Evolutionary conservation across 1,140 invertebrate species (phyloP).

Genomic region (Idris sp.): DNA sequence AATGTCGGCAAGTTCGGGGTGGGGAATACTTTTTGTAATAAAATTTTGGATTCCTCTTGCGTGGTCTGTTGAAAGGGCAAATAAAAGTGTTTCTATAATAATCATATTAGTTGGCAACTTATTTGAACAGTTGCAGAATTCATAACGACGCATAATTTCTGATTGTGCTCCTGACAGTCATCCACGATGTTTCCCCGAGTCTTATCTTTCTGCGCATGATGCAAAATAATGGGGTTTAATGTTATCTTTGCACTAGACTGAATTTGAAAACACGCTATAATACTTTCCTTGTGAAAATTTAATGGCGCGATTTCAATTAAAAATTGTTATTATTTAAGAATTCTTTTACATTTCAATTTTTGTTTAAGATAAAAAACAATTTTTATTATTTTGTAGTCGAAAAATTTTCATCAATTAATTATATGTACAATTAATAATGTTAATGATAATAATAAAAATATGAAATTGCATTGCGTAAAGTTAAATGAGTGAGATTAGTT

Average conservation of each 20-base stretch:
- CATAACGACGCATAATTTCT: constrained; percentile 40
- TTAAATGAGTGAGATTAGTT: too few species aligned
- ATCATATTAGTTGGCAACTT: constrained; percentile 25
- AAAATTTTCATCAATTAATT: too few species aligned
- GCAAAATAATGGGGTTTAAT: constrained; percentile 32
- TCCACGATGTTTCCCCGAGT: constrained; percentile 33
- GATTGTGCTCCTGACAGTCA: constrained; percentile 47
- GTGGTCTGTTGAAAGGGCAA: constrained; percentile 1
- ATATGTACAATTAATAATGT: too few species aligned
- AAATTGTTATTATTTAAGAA: too few species aligned
- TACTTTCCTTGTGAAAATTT: background rate
- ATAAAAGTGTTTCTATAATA: constrained; percentile 23
- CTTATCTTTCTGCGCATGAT: constrained; percentile 31
- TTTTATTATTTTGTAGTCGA: too few species aligned
- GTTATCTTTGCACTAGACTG: constrained; percentile 34
- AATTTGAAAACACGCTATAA: constrained; percentile 12
- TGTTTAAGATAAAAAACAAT: too few species aligned
- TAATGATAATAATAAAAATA: too few species aligned
- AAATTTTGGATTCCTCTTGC: constrained; percentile 6
- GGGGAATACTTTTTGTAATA: constrained; percentile 16
- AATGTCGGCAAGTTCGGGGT: constrained; percentile 25
- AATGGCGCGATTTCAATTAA: constrained; percentile 2
- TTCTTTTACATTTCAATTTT: too few species aligned
- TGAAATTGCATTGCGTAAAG: too few species aligned
- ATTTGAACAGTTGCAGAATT: constrained; percentile 24